Evolutionary conservation across 2,113 vertebrate genomes (phyloP), one percentile per base, ranked within the genome.

Genomic region (Tragelaphus buxtoni): DNA sequence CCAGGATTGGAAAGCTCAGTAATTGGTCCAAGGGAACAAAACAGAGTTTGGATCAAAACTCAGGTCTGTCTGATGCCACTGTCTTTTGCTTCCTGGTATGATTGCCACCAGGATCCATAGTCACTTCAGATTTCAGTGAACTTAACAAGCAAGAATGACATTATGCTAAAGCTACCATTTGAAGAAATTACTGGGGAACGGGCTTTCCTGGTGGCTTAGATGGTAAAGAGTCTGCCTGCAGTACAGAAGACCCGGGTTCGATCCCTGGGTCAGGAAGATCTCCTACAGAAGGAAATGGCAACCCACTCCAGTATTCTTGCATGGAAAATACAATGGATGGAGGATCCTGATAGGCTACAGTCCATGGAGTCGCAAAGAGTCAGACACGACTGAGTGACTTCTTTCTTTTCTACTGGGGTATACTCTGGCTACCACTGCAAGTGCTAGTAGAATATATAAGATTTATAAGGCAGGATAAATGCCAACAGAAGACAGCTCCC

Each of bases 211-310:
- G 18, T 39, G 65, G 65, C 4, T 69, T 69, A 22, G n/a, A 69
- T 39, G 65, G 18, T 69, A 69, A 63, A n/a, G n/a, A 69, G 18
- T 69, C 65, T 69, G 65, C 65, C 65, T 69, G 9, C 18, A 69
- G 18, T 39, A 10, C 9, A 5, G 10, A n/a, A 69, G n/a, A 69
- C 65, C n/a, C 0, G 1, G 9, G 18, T 69, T 69, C 0, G 0
- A 69, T 69, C 65, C 9, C 9, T 69, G 18, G 18, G 18, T 69
- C 65, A 69, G 18, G n/a, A 69, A 69, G n/a, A 69, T 69, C n/a
- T 69, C 18, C 65, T 69, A 20, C n/a, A 69, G 18, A 39, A 69
- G n/a, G n/a, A 39, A 69, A 39, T 39, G n/a, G 65, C 65, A 69
- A 69, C 18, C n/a, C n/a, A 69, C 9, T 69, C 65, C 18, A 69